A percentile compares a stretch with the other conserved stretches of the same genome.
These are phyloP conservation scores for Erebia palarica DNA, from an alignment of 2,888 invertebrate genomes.

Conservation along the genomic window DNA sequence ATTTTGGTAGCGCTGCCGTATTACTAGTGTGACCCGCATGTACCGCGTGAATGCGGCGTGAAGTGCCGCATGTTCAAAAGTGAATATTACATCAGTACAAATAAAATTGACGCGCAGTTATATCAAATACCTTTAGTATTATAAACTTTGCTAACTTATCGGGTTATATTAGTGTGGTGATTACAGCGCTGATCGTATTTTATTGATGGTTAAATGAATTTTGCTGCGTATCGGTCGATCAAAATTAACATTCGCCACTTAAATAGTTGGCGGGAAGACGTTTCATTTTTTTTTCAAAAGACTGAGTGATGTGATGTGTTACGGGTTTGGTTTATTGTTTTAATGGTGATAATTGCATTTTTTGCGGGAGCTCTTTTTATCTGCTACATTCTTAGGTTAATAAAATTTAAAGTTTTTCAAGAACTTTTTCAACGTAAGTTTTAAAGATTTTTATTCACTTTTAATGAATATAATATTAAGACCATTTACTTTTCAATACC, in stretches of 20 bases:
- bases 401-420: slow-evolving; percentile 39
- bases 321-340: slow-evolving; percentile 46
- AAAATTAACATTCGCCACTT: slow-evolving; percentile 59
- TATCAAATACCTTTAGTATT: slow-evolving; percentile 34
- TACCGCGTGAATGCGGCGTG: slow-evolving; percentile 44
- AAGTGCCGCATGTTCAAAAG: slow-evolving; percentile 38
- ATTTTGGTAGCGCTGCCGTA: slow-evolving; percentile 40
- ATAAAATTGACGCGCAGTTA: slow-evolving; percentile 42
- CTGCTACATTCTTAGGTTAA: slow-evolving; percentile 55
- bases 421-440: slow-evolving; percentile 51
- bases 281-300: slow-evolving; percentile 48
- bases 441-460: slow-evolving; percentile 33
- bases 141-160: slow-evolving; percentile 36
- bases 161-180: slow-evolving; percentile 37
- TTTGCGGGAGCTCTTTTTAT: slow-evolving; percentile 55
- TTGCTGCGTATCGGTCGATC: slow-evolving; percentile 40
- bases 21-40: slow-evolving; percentile 28
- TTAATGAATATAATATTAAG: not conserved
- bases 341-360: slow-evolving; percentile 66
- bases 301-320: slow-evolving; percentile 71
- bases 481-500: too few species aligned
- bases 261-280: slow-evolving; percentile 65
- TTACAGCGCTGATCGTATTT: slow-evolving; percentile 35
- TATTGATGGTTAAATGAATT: slow-evolving; percentile 32
- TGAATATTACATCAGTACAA: slow-evolving; percentile 30